A percentile compares a stretch with the other conserved stretches of the same genome.
Conservation (phyloP, 2,113 vertebrate genomes). For the Panthera leo region DNA sequence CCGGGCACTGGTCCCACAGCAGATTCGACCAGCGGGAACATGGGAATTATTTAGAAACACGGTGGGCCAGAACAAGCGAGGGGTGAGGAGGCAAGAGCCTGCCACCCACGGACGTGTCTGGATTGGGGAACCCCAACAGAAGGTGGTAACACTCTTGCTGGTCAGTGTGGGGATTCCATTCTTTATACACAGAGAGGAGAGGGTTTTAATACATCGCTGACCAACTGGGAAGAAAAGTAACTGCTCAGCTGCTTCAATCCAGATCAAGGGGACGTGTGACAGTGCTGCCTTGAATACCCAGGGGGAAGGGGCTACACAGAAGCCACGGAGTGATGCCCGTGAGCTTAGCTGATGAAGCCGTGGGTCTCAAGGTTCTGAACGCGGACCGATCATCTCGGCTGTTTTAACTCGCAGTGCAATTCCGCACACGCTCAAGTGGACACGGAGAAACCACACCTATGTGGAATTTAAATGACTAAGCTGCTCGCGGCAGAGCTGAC, state of each 20-base stretch:
- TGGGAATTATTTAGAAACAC: no score
- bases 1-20: not conserved
- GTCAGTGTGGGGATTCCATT: rapidly evolving
- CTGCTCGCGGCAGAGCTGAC: not conserved
- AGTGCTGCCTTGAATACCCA: not conserved
- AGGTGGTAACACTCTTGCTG: not conserved
- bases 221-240: not conserved
- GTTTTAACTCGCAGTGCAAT: not conserved
- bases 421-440: rapidly evolving
- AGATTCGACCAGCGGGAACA: rapidly evolving
- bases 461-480: not conserved
- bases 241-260: not conserved
- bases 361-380: not conserved
- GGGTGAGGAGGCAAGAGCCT: not conserved
- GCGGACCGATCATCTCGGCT: rapidly evolving
- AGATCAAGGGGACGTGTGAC: not conserved
- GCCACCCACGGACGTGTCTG: rapidly evolving
- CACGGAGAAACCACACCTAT: not conserved
- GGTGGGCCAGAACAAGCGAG: rapidly evolving
- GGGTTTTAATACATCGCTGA: not conserved
- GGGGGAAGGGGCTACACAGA: not conserved
- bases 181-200: not conserved
- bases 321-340: rapidly evolving
- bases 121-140: not conserved
- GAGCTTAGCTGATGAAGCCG: rapidly evolving